A percentile compares a stretch with the other conserved stretches of the same genome.
phyloP scores from a whole-genome alignment of 2,797 vertebrate genomes.

The Chaetophractus vellerosus region DNA sequence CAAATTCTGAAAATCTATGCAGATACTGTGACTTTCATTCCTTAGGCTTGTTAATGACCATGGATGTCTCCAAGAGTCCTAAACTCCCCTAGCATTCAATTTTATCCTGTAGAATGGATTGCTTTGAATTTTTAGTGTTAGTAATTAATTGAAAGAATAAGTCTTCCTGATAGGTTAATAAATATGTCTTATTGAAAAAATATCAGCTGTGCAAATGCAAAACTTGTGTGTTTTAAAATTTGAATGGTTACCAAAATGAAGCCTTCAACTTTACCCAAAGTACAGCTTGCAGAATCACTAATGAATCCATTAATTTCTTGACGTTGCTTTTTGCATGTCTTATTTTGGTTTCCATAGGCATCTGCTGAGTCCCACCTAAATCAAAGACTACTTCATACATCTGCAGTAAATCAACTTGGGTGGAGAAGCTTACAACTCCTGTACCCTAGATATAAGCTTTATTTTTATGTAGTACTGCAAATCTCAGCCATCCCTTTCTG shows the following conservation, averaged over 20 bases:
- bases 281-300: slow-evolving; percentile 56
- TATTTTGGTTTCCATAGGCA: slow-evolving; percentile 43
- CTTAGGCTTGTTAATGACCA: background rate
- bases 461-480: background rate
- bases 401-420: background rate
- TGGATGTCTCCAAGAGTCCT: background rate
- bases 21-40: background rate
- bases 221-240: slow-evolving; percentile 81
- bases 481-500: background rate
- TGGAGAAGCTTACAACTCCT: background rate
- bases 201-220: slow-evolving; percentile 74
- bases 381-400: slow-evolving; percentile 52
- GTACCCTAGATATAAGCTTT: fast-evolving
- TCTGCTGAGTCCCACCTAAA: slow-evolving; percentile 62
- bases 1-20: background rate
- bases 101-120: slow-evolving; percentile 70
- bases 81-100: slow-evolving; percentile 60
- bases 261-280: slow-evolving; percentile 67
- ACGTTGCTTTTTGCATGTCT: slow-evolving; percentile 54
- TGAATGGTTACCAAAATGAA: slow-evolving; percentile 74
- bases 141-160: slow-evolving; percentile 82
- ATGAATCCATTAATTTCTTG: slow-evolving; percentile 80
- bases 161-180: slow-evolving; percentile 82
- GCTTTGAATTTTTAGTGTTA: slow-evolving; percentile 77
- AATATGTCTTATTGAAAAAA: slow-evolving; percentile 81